Evolutionary conservation across 2,797 vertebrate species (phyloP).

Genomic region (Eospalax fontanierii): DNA sequence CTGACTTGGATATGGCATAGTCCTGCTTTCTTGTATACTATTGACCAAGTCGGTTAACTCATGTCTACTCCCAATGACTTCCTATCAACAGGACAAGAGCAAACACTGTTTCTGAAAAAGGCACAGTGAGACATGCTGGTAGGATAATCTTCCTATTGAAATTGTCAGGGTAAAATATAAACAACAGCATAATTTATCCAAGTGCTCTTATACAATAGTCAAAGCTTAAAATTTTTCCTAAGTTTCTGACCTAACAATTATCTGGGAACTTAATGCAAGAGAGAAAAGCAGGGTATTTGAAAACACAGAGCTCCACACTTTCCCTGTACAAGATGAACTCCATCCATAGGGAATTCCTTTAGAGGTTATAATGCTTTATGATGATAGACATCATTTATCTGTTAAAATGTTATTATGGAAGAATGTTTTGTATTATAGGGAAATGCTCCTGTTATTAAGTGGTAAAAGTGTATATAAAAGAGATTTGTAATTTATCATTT

Average conservation of each 20-base stretch:
- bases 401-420: conserved; percentile 10
- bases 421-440: background rate
- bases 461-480: background rate
- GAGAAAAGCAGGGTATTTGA: background rate
- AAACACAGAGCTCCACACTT: background rate
- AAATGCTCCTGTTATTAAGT: background rate
- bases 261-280: conserved; percentile 7
- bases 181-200: background rate
- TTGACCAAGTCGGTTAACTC: background rate
- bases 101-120: background rate
- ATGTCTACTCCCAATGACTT: background rate
- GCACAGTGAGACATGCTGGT: background rate
- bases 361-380: background rate
- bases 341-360: background rate
- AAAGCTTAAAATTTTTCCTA: background rate
- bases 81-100: background rate
- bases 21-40: background rate
- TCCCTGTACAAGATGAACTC: background rate
- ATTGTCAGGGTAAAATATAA: background rate
- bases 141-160: background rate
- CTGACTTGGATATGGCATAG: background rate
- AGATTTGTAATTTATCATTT: background rate
- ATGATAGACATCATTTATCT: background rate
- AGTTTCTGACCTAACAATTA: background rate
- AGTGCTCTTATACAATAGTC: background rate